Evolutionary conservation across 2,888 invertebrate species (phyloP), one percentile per base, ranked within the genome.

Genomic region (Hyposoter didymator): DNA sequence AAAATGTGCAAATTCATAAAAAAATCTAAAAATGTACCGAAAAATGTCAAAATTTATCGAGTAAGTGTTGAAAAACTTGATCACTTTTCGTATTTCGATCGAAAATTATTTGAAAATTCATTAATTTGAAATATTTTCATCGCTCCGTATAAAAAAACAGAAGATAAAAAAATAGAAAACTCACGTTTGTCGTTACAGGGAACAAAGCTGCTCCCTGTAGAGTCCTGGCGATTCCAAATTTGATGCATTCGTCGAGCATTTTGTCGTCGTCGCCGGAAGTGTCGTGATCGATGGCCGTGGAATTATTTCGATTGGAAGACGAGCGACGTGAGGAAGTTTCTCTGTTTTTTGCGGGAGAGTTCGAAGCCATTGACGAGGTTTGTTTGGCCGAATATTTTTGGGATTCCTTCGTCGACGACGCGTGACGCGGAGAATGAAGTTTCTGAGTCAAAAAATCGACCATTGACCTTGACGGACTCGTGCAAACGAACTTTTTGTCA

Each of bases 241-340:
- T 95, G 88, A 96, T 96, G 89, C 95, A 96, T 91, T 96, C 96
- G 47, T 96, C 96, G 1, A 97, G 92, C 86, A 96, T 94, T 84
- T 96, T 95, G 10, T 95, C 95, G 64, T 96, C 95, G 87, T 76
- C 76, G 22, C 78, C 52, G 12, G 64, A 74, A 5, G 83, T 73
- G 28, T 73, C 49, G 17, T 70, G 67, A 52, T 83, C 76, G n/a
- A 49, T 28, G 12, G 19, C 22, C 6, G 66, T 35, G 14, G 49
- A 49, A n/a, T 66, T 66, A 5, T 49, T 59, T 28, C 59, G 22
- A 49, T 32, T 45, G 10, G 49, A 28, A 32, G 49, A 49, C 14
- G 35, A 19, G 10, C 45, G 28, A 32, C 59, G 59, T 17, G 45
- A 17, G 17, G 22, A 28, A 43, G 17, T 45, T 19, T 74, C 74